Evolutionary conservation across 2,888 invertebrate genomes (phyloP).

Genomic region (Drosophila peninsularis): DNA sequence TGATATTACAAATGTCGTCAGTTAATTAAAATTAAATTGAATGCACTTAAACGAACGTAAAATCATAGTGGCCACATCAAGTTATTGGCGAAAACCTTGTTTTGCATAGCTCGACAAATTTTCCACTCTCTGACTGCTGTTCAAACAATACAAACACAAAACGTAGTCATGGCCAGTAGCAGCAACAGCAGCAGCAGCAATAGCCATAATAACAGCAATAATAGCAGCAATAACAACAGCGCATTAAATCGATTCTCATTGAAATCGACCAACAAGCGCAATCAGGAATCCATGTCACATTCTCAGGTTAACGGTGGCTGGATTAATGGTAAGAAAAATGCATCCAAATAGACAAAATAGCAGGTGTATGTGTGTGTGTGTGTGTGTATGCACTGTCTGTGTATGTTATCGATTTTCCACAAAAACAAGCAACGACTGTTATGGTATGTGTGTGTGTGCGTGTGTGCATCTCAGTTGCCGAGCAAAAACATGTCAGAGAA

Average conservation of each 20-base stretch:
- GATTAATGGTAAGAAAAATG: slow-evolving; percentile 91
- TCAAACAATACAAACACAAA: slow-evolving; percentile 31
- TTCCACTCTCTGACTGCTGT: slow-evolving; percentile 27
- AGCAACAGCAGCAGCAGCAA: slow-evolving; percentile 51
- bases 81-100: slow-evolving; percentile 4
- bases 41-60: slow-evolving; percentile 13
- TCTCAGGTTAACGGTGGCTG: slow-evolving; percentile 93
- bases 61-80: neutral
- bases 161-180: slow-evolving; percentile 55
- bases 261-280: slow-evolving; percentile 88
- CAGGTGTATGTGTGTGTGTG: slow-evolving; percentile 34
- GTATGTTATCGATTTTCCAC: slow-evolving; percentile 71
- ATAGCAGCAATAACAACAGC: slow-evolving; percentile 63
- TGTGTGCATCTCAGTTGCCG: neutral
- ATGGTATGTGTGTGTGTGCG: neutral
- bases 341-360: slow-evolving; percentile 16
- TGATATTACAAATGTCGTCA: slow-evolving; percentile 16
- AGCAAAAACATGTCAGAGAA: neutral
- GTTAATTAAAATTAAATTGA: slow-evolving; percentile 25
- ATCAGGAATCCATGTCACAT: slow-evolving; percentile 91
- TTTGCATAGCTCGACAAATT: slow-evolving; percentile 2
- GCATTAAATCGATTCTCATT: slow-evolving; percentile 73
- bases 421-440: slow-evolving; percentile 27
- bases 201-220: slow-evolving; percentile 42
- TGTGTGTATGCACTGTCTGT: slow-evolving; percentile 16